These are phyloP conservation scores for Ibycter americanus DNA, from an alignment of 2,797 vertebrate species.

Conservation along the genomic window DNA sequence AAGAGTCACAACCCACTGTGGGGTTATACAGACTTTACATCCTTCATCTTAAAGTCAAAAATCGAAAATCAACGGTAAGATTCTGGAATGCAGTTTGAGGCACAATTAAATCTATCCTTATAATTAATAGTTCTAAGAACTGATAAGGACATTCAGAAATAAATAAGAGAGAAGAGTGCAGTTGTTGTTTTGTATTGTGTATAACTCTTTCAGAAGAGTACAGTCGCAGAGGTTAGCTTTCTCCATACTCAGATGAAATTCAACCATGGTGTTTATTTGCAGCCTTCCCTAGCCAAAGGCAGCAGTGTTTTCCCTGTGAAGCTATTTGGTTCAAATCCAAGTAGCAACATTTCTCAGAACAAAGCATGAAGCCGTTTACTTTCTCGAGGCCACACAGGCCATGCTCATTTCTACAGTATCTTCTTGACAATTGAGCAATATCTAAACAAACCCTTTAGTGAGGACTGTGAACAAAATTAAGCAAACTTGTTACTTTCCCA, in stretches of 20 bases:
- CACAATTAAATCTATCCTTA: neutral
- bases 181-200: neutral
- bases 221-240: neutral
- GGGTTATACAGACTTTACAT: neutral
- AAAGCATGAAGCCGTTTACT: neutral
- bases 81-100: neutral
- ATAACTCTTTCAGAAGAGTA: neutral
- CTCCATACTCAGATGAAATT: neutral
- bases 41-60: neutral
- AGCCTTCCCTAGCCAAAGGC: neutral
- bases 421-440: neutral
- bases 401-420: neutral
- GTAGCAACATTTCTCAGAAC: neutral
- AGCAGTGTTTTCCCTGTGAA: conserved; percentile 5
- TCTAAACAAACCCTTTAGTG: neutral
- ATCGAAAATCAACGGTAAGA: neutral
- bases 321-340: conserved; percentile 13
- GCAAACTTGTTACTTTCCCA: neutral
- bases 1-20: neutral
- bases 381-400: neutral
- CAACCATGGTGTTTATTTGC: neutral
- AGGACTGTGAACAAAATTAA: neutral
- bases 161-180: neutral
- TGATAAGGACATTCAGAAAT: neutral
- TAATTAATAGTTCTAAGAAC: neutral